Percentiles rank a stretch among this genome's conserved stretches.
Evolutionary conservation across 92 coral and sea anemone genomes (phyloP).

Genomic region (Parazoanthus atlanticus): DNA sequence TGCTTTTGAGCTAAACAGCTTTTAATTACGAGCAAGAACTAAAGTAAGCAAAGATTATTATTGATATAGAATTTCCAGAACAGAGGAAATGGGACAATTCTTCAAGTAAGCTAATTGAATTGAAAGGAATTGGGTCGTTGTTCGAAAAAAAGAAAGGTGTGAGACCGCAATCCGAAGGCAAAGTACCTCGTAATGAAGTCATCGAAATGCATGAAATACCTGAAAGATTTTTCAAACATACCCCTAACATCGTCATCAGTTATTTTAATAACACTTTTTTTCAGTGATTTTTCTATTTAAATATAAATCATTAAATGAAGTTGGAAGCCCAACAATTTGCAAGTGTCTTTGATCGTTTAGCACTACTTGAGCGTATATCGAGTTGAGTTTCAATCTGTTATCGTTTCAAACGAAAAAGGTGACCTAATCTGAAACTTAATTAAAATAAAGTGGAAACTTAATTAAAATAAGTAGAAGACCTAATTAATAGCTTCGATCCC

Average conservation of each 20-base stretch:
- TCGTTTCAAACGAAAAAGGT: conserved; percentile 27
- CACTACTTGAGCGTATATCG: neutral
- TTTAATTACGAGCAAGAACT: conserved; percentile 50
- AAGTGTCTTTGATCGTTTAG: conserved; percentile 20
- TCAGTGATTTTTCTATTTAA: neutral
- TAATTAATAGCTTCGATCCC: conserved; percentile 30
- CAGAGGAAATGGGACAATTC: conserved; percentile 44
- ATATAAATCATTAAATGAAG: neutral
- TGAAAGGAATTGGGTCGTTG: conserved; percentile 25
- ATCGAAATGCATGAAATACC: neutral
- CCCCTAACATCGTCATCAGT: neutral
- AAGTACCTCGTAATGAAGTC: neutral
- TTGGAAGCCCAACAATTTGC: neutral
- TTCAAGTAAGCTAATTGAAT: conserved; percentile 45
- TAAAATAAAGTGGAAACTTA: conserved; percentile 21
- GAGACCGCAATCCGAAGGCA: neutral
- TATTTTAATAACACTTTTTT: neutral
- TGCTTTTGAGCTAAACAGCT: conserved; percentile 47
- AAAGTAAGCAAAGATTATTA: conserved; percentile 38
- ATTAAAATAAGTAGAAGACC: conserved; percentile 12
- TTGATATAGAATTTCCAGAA: conserved; percentile 42
- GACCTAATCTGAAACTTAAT: conserved; percentile 41
- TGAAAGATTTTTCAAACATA: neutral
- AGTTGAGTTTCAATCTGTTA: conserved; percentile 14
- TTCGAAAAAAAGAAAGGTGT: neutral